phyloP scores from a whole-genome alignment of 2,113 vertebrate genomes.

The Plestiodon gilberti region DNA sequence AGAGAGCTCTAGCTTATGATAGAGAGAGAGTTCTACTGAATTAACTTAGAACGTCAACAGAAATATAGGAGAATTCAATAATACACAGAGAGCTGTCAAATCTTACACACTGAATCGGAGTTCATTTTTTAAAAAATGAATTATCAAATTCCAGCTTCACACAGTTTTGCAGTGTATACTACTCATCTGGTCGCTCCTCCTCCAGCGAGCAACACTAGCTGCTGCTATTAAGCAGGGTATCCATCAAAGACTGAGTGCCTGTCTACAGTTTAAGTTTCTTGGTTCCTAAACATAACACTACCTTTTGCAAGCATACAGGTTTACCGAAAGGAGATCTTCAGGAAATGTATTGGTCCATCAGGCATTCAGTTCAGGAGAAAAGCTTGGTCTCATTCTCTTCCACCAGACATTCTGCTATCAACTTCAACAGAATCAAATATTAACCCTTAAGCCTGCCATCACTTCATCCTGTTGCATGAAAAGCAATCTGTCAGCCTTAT shows the following conservation, averaged over 20 bases:
- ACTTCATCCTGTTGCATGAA: not conserved
- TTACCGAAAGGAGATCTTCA: not conserved
- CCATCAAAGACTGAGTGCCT: not conserved
- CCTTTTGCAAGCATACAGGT: not conserved
- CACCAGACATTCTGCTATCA: not conserved
- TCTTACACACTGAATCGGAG: not conserved
- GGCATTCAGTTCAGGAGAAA: not conserved
- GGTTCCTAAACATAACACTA: not conserved
- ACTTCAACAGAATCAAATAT: not conserved
- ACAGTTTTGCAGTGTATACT: fast-evolving
- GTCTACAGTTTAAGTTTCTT: not conserved
- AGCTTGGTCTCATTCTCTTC: conserved; percentile 1
- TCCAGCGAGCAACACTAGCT: not conserved
- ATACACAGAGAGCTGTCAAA: fast-evolving
- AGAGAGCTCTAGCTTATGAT: not conserved
- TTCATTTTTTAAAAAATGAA: fast-evolving
- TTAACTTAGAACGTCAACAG: not conserved
- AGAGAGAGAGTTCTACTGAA: not conserved
- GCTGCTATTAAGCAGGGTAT: not conserved
- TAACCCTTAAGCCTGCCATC: not conserved
- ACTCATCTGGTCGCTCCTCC: fast-evolving
- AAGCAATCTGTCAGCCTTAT: conserved; percentile 3
- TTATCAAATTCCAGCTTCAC: not conserved
- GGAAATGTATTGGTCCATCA: not conserved
- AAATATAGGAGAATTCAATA: not conserved